Evolutionary conservation across 2,113 vertebrate species (phyloP).

Genomic region (Proteles cristata): DNA sequence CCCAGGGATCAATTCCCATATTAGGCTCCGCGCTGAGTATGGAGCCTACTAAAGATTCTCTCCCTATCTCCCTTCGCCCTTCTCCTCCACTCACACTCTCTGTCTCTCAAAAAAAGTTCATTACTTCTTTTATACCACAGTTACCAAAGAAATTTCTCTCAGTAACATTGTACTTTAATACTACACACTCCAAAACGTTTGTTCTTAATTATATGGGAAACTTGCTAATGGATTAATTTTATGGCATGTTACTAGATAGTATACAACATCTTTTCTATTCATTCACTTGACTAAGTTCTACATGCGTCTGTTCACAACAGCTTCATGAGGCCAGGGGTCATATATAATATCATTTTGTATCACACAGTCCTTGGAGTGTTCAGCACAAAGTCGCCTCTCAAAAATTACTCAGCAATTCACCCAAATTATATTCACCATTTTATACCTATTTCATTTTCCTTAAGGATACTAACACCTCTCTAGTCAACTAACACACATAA

Average conservation of each 20-base stretch:
- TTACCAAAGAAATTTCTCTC: neutral
- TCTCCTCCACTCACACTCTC: too few relatives aligned
- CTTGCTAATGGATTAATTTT: neutral
- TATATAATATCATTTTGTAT: neutral
- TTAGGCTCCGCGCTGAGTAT: too few relatives aligned
- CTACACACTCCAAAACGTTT: neutral
- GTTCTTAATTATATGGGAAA: neutral
- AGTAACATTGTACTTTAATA: neutral
- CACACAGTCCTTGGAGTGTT: neutral
- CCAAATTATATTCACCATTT: too few relatives aligned
- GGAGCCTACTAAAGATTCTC: too few relatives aligned
- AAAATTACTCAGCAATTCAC: neutral
- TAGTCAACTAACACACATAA: neutral
- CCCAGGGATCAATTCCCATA: too few relatives aligned
- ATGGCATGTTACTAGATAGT: too few relatives aligned
- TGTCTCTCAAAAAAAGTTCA: too few relatives aligned
- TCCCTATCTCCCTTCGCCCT: too few relatives aligned
- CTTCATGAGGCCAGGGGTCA: neutral
- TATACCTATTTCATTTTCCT: neutral
- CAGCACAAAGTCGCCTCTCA: neutral
- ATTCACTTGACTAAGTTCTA: neutral
- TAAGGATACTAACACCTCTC: neutral
- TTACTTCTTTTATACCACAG: neutral
- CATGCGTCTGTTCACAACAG: neutral
- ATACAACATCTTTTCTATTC: too few relatives aligned